A percentile compares a stretch with the other conserved stretches of the same genome.
Evolutionary conservation across 2,797 vertebrate species (phyloP).

Genomic region (Ambastaia sidthimunki): DNA sequence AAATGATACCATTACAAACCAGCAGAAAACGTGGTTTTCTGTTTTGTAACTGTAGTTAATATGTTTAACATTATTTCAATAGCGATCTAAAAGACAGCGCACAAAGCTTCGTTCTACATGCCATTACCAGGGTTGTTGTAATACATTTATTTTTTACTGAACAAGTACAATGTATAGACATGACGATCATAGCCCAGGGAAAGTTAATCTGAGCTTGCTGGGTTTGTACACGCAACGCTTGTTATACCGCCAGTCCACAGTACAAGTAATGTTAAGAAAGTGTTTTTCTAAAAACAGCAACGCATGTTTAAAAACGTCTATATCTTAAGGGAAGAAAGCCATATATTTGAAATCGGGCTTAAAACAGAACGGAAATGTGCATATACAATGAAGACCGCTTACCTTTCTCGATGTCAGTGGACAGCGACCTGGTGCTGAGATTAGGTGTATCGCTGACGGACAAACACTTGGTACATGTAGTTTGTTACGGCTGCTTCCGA

Average conservation of each 20-base stretch:
- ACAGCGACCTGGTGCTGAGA: constrained; percentile 67
- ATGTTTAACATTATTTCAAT: not conserved
- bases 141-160: not conserved
- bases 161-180: not conserved
- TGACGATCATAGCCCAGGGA: not conserved
- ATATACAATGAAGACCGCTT: constrained; percentile 39
- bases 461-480: constrained; percentile 46
- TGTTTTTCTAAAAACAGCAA: constrained; percentile 2
- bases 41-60: not conserved
- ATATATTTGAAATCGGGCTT: not conserved
- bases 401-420: constrained; percentile 58
- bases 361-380: constrained; percentile 1
- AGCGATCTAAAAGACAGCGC: not conserved
- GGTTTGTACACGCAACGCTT: not conserved
- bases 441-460: constrained; percentile 55
- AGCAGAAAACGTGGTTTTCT: not conserved
- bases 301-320: not conserved
- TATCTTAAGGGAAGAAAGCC: not conserved
- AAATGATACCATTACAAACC: not conserved
- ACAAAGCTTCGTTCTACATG: not conserved
- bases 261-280: not conserved
- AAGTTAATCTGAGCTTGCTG: not conserved
- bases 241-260: not conserved
- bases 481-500: constrained; percentile 13
- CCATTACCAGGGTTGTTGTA: not conserved